These are phyloP conservation scores for Macroglossus sobrinus DNA, from an alignment of 2,113 vertebrate genomes.

Conservation along the genomic window DNA sequence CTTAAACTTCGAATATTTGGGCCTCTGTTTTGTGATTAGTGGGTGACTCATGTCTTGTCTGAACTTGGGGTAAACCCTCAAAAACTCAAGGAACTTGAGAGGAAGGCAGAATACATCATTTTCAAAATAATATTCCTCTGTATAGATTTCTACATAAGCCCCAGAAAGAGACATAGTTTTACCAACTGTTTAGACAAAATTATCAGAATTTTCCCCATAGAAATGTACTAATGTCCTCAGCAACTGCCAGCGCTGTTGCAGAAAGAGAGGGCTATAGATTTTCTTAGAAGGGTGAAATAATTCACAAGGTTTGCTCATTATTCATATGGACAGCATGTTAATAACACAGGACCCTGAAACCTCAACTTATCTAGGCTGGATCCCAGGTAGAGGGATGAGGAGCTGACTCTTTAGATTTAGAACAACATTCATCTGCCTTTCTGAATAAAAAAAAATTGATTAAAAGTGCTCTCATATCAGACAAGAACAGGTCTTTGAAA, in stretches of 20 bases:
- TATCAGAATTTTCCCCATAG: slow-evolving; percentile 71
- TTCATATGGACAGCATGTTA: slow-evolving; percentile 92
- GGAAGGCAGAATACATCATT: neutral
- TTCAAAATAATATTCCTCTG: neutral
- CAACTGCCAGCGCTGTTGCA: slow-evolving; percentile 70
- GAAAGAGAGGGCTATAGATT: slow-evolving; percentile 83
- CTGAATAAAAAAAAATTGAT: slow-evolving; percentile 81
- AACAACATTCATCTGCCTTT: slow-evolving; percentile 77
- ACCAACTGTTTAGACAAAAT: slow-evolving; percentile 75
- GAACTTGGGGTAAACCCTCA: neutral
- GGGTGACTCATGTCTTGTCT: neutral
- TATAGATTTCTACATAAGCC: slow-evolving; percentile 36
- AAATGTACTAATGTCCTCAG: slow-evolving; percentile 70
- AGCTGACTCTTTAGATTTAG: slow-evolving; percentile 86
- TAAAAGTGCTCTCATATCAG: slow-evolving; percentile 70
- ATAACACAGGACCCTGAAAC: slow-evolving; percentile 87
- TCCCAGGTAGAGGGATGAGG: slow-evolving; percentile 81
- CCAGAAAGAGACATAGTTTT: slow-evolving; percentile 34
- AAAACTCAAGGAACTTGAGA: neutral
- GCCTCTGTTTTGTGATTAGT: neutral
- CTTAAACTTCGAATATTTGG: neutral
- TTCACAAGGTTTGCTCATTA: slow-evolving; percentile 85
- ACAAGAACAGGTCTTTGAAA: slow-evolving; percentile 67
- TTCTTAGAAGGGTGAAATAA: slow-evolving; percentile 87
- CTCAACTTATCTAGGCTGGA: slow-evolving; percentile 87